Evolutionary conservation across 2,797 vertebrate species (phyloP).

Genomic region (Gymnothorax reevesii): DNA sequence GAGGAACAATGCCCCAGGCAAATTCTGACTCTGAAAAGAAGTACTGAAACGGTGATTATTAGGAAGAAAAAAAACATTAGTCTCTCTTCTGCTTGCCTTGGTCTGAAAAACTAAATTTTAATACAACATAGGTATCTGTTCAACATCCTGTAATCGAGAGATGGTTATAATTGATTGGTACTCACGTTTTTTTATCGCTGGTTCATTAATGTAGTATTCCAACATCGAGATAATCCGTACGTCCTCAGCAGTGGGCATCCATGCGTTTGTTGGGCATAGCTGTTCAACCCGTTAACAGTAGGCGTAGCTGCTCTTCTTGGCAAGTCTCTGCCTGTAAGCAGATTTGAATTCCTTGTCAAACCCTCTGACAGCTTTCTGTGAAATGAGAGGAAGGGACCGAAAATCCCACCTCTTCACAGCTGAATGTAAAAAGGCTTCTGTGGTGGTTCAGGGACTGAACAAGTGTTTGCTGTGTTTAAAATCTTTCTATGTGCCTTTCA

Average conservation of each 20-base stretch:
- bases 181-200: background rate
- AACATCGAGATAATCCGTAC: background rate
- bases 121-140: background rate
- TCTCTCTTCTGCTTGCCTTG: background rate
- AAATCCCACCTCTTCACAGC: background rate
- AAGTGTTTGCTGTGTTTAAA: background rate
- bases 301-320: conserved; percentile 17
- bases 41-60: background rate
- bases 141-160: background rate
- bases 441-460: background rate
- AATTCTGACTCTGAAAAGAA: background rate
- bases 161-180: background rate
- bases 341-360: background rate
- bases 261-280: background rate
- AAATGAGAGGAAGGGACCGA: background rate
- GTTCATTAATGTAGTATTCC: background rate
- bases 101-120: background rate
- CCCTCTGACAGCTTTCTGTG: background rate
- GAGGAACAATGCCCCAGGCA: conserved; percentile 10
- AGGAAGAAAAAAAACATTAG: background rate
- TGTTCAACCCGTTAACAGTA: background rate
- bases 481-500: background rate
- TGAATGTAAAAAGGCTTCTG: background rate
- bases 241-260: background rate
- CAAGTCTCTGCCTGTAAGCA: conserved; percentile 22